Base-by-base conservation (phyloP, 2,888 invertebrate genomes). In the Napeogenes inachia region DNA sequence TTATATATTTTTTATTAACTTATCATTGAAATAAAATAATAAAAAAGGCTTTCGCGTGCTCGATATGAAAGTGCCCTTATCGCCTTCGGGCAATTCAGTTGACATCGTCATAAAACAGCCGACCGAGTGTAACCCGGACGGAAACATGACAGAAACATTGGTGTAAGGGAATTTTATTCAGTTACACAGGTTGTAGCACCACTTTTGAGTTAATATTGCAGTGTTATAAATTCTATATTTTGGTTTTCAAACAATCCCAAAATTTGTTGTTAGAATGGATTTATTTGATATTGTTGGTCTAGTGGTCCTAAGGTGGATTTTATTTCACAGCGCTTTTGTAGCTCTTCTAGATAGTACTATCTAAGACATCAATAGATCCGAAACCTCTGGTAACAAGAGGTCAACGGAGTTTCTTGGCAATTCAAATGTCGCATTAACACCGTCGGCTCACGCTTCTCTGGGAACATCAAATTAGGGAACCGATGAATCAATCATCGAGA, bases 81-180 rank as follows among this genome's bases (percentile, higher is more conserved):
- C 66, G 59, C 60, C 60, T 54, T 65, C 65, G 56, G 57, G 62
- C 66, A 72, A 70, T 69, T 59, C 61, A 66, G 69, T 71, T 73
- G 76, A 80, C 81, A 80, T 72, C 72, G 74, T 74, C 77, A 81
- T 83, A 84, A 83, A 82, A 77, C 77, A 80, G 69, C 71, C 72
- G 60, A 13, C 71, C 72, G 71, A 73, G 78, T 79, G 79, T 82
- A 79, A 79, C 76, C 74, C 75, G 78, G 77, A 80, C 78, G 72
- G 76, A 70, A 71, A 85, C 86, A 84, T 76, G 87, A 80, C 85
- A 81, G 76, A 73, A 77, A 84, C 87, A 83, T 71, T 75, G 77
- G 72, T 77, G 75, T 69, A 68, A 66, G 74, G 79, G 77, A 78
- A 79, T 84, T 81, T 82, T 77, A 81, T 81, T 78, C 84, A 81